Base-by-base conservation (phyloP, 2,888 invertebrate genomes). In the Cheilosia urbana region DNA sequence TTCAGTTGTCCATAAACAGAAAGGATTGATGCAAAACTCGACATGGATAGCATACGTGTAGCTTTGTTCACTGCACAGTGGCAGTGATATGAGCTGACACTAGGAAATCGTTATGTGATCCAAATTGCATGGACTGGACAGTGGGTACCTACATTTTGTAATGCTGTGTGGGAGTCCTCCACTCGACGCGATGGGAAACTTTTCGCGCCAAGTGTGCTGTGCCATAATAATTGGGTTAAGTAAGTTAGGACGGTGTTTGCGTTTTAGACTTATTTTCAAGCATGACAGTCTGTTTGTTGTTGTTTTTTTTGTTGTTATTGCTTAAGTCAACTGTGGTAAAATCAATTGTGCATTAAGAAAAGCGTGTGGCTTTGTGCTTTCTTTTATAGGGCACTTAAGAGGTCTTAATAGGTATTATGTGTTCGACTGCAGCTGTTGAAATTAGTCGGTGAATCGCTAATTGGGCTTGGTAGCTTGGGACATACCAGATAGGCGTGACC, bases 21-120 rank as follows among this genome's bases (percentile, higher is more conserved):
- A 66, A 75, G 68, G 75, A 75, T 75, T 49, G 68, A 75, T 58
- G 27, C 51, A 58, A 30, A 72, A 51, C 65, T 57, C 47, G 24
- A 53, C 53, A 47, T 60, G 15, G 24, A 13, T 47, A 62, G 27
- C 47, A 13, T 15, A 42, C 7, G 15, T 40, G 17, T 34, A 19
- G n/a, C 42, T 40, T 40, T 6, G 15, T 9, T 34, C 34, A 21
- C 21, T 53, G 65, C 30, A 49, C 47, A 11, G 49, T 57, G 11
- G 55, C 55, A 30, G 49, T 69, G 73, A 82, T 71, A 49, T 63
- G 58, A 71, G 40, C 60, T 71, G 82, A 82, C 80, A 66, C 71
- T 27, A 84, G 84, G 84, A 84, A 84, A 80, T 71, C 60, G 79
- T 84, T 84, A 80, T 76, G 79, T 60, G 84, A 75, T 71, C 69